Evolutionary conservation across 1,140 invertebrate species (phyloP).

Genomic region (Orussus abietinus): DNA sequence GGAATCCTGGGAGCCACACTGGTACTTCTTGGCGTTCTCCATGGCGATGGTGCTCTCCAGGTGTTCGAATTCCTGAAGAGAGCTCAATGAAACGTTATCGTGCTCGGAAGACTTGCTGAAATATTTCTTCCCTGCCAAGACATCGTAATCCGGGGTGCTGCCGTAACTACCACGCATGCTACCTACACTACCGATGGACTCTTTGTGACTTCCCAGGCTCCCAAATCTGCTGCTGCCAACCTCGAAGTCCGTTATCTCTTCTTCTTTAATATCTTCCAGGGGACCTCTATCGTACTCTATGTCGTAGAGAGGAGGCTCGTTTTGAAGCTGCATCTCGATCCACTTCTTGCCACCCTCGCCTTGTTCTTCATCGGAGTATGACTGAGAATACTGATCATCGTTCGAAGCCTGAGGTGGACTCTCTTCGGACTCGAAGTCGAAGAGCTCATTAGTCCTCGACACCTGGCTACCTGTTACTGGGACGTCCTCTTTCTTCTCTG

Average conservation of each 20-base stretch:
- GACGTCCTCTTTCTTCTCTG: constrained; percentile 27
- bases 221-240: constrained; percentile 73
- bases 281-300: constrained; percentile 68
- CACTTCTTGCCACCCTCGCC: constrained; percentile 78
- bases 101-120: constrained; percentile 77
- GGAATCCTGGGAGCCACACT: constrained; percentile 70
- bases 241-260: constrained; percentile 80
- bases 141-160: constrained; percentile 82
- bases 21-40: constrained; percentile 57
- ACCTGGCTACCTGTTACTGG: constrained; percentile 25
- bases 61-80: constrained; percentile 90
- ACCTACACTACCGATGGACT: constrained; percentile 72
- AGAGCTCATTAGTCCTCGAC: constrained; percentile 54
- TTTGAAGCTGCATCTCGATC: constrained; percentile 83
- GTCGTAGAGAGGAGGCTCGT: constrained; percentile 66
- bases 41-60: constrained; percentile 76
- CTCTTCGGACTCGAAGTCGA: constrained; percentile 73
- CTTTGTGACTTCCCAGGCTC: constrained; percentile 75
- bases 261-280: constrained; percentile 88
- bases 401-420: constrained; percentile 60
- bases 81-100: constrained; percentile 87
- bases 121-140: constrained; percentile 72
- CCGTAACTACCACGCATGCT: constrained; percentile 73
- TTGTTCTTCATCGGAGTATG: constrained; percentile 52
- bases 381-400: constrained; percentile 50